Percentiles rank a stretch among this genome's conserved stretches.
Conservation (phyloP, 2,797 vertebrate genomes). For the Moxostoma hubbsi region DNA sequence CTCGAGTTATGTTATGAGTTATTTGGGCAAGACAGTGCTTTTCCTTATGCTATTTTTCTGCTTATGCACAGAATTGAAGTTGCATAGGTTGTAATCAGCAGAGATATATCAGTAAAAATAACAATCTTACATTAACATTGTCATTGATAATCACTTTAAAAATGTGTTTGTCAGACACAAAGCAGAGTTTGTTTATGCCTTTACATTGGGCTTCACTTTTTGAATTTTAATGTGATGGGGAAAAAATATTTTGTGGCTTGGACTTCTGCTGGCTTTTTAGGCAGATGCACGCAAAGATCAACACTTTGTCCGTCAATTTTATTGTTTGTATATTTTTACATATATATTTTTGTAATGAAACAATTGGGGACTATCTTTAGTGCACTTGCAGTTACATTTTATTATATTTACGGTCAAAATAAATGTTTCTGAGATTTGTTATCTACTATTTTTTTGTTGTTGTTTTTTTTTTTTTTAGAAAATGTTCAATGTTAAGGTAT, state of each 20-base stretch:
- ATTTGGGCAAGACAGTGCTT: not conserved
- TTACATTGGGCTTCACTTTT: not conserved
- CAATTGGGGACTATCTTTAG: slow-evolving; percentile 14
- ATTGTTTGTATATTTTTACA: slow-evolving; percentile 7
- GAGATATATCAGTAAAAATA: not conserved
- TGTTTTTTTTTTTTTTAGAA: too few relatives aligned
- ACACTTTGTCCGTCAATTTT: not conserved
- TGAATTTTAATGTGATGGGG: not conserved
- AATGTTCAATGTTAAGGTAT: too few relatives aligned
- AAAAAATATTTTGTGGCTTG: not conserved
- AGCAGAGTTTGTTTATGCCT: not conserved
- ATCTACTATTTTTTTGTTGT: not conserved
- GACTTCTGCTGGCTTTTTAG: not conserved
- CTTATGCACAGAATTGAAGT: not conserved
- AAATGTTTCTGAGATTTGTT: slow-evolving; percentile 10
- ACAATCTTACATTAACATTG: not conserved
- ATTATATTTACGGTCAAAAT: slow-evolving; percentile 18
- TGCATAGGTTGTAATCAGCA: not conserved
- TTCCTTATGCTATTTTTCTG: not conserved
- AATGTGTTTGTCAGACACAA: not conserved
- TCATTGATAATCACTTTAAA: not conserved
- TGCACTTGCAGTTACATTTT: slow-evolving; percentile 19
- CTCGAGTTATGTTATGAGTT: not conserved
- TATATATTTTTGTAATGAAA: slow-evolving; percentile 38
- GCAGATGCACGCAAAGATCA: not conserved